Percentiles rank a stretch among this genome's conserved stretches.
phyloP scores from a whole-genome alignment of 1,140 invertebrate species.

The Megalopta genalis region DNA sequence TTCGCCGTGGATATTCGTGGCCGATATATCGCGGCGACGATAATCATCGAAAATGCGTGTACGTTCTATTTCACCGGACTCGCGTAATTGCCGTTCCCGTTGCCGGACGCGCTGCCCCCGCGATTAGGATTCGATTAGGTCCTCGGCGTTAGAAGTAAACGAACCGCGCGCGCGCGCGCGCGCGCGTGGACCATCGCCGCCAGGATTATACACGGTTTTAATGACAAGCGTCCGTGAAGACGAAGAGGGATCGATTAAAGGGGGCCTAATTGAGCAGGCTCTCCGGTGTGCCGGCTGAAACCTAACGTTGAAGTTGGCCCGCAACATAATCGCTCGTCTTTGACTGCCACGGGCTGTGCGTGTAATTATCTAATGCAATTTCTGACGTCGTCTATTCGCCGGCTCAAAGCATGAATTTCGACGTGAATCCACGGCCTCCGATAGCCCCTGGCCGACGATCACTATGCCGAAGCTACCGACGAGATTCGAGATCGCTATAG shows the following conservation, averaged over 20 bases:
- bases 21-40: background rate
- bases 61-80: background rate
- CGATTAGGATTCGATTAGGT: too few relatives aligned
- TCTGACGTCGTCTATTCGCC: background rate
- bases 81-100: background rate
- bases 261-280: background rate
- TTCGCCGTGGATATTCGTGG: background rate
- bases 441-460: background rate
- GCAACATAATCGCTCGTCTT: conserved; percentile 11
- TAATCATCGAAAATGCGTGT: background rate
- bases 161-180: too few relatives aligned
- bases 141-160: conserved; percentile 9
- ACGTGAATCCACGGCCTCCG: conserved; percentile 21
- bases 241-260: conserved; percentile 9
- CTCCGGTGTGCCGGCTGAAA: background rate
- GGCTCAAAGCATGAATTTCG: conserved; percentile 7
- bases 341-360: conserved; percentile 14
- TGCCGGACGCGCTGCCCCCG: too few relatives aligned
- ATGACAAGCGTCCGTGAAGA: background rate
- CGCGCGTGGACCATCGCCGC: background rate
- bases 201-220: background rate
- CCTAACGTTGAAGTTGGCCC: background rate
- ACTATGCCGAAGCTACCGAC: background rate
- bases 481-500: background rate
- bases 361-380: conserved; percentile 37